Conservation (phyloP, 2,797 vertebrate species). For the Peromyscus aztecus region DNA sequence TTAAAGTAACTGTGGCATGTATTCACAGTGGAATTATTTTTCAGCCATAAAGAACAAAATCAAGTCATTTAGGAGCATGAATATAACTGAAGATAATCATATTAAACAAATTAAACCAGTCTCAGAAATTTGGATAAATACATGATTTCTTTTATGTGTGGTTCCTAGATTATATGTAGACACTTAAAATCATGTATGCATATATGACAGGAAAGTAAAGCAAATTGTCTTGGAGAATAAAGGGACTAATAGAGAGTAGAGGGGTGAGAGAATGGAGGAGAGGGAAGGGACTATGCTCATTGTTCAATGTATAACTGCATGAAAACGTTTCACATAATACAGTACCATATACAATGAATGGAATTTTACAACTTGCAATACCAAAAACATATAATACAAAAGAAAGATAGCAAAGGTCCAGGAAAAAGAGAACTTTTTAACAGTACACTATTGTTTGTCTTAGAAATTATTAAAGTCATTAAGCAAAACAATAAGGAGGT, state of each 20-base stretch:
- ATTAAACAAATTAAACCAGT: background rate
- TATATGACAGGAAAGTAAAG: too few species aligned
- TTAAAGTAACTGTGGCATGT: background rate
- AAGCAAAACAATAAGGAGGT: background rate
- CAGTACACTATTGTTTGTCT: background rate
- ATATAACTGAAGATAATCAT: background rate
- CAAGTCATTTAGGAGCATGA: background rate
- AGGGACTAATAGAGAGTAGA: too few species aligned
- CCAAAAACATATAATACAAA: background rate
- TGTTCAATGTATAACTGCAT: background rate
- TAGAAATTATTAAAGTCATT: background rate
- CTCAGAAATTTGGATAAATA: too few species aligned
- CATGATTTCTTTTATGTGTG: too few species aligned
- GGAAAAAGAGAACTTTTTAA: background rate
- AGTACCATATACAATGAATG: background rate
- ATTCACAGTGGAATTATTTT: background rate
- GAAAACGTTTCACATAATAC: background rate
- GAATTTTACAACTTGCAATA: too few species aligned
- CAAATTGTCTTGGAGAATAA: too few species aligned
- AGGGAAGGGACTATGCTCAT: too few species aligned
- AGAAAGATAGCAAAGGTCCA: background rate
- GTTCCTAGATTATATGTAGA: too few species aligned
- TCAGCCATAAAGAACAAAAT: background rate
- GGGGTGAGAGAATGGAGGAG: too few species aligned
- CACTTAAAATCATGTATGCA: too few species aligned